These are phyloP conservation scores for Saxidomus purpurata DNA, from an alignment of 1,140 invertebrate species.

Conservation along the genomic window DNA sequence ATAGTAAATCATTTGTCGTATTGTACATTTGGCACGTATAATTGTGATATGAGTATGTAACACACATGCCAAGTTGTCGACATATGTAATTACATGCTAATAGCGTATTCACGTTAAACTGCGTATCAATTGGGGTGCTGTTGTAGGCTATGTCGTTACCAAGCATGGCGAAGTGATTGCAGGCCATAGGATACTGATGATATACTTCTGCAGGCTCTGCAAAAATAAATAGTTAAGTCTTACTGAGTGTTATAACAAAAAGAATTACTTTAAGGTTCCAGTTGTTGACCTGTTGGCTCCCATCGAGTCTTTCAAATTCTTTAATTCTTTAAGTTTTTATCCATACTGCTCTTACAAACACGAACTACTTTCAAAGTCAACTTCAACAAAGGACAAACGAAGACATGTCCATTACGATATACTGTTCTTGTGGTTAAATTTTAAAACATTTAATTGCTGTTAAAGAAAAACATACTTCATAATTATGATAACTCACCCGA, in stretches of 20 bases:
- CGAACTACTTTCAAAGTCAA: neutral
- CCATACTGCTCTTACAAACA: neutral
- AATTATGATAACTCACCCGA: neutral
- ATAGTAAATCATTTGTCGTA: neutral
- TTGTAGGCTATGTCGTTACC: neutral
- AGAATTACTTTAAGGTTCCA: no score
- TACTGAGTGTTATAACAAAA: no score
- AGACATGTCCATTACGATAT: neutral
- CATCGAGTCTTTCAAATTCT: no score
- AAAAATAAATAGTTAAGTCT: neutral
- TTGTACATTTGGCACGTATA: constrained; percentile 12
- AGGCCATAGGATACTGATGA: neutral
- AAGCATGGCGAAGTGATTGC: neutral
- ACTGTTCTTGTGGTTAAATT: neutral
- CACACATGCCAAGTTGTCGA: neutral
- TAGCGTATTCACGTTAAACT: neutral
- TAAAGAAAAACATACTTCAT: neutral
- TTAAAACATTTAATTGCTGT: neutral
- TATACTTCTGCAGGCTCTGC: neutral
- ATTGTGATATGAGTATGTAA: neutral
- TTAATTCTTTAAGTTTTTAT: neutral
- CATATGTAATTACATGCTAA: neutral
- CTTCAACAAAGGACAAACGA: neutral
- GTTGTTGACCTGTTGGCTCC: no score
- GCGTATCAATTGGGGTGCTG: neutral